Evolutionary conservation across 2,797 vertebrate species (phyloP), one percentile per base, ranked within the genome.

Genomic region (Poeciliopsis presidionis): DNA sequence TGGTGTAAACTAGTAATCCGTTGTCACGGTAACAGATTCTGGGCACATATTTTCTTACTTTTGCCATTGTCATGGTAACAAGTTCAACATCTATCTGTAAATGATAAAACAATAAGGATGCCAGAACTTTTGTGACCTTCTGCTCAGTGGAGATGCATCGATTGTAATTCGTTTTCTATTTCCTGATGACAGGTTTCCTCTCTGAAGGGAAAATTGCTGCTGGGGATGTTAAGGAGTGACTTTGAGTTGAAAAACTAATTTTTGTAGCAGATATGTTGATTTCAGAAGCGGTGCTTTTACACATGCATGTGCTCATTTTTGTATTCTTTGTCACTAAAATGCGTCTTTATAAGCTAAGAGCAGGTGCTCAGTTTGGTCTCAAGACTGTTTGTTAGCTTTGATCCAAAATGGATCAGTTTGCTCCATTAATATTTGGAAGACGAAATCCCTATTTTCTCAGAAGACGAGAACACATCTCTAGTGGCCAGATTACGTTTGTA

Each of bases 21-120:
- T 95, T 88, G 92, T 90, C 88, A 91, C 92, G 90, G 93, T 85
- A 93, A 94, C 91, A 89, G 88, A 93, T 92, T 91, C 84, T 91
- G 76, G 77, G 87, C 82, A 76, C 59, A 45, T 77, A 43, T 55
- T 82, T 51, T 72, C 67, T 46, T 70, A 28, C 67, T 87, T 90
- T 92, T 86, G 80, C 78, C 73, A 89, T 91, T 90, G 90, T 90
- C 90, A 92, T 93, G 90, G 92, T 91, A 89, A 91, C 89, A 70
- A 86, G 84, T 87, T 85, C 46, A 82, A 84, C 77, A 83, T 88
- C 33, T 45, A 75, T 81, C 67, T 74, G 80, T 81, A 79, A 82
- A 84, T 83, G 73, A 76, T 76, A 89, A 91, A 51, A 89, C 79
- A 81, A 87, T 69, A 84, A 84, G 77, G 83, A 41, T 83, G 53